Percentiles rank a stretch among this genome's conserved stretches.
Conservation (phyloP, 2,113 vertebrate species). For the Laticauda laticaudata region DNA sequence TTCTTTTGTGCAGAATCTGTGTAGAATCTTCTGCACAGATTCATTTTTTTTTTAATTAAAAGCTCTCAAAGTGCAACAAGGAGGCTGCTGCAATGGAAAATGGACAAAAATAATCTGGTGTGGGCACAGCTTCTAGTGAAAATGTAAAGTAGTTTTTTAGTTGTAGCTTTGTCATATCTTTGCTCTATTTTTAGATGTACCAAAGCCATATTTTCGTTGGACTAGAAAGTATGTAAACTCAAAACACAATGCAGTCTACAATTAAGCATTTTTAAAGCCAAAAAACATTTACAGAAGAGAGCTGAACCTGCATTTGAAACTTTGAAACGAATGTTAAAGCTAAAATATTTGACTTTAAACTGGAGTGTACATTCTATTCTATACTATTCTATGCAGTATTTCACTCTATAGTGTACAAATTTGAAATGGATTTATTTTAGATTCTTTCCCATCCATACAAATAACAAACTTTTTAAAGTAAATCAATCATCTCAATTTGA, state of each 20-base stretch:
- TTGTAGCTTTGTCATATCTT: not conserved
- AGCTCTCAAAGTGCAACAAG: not conserved
- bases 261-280: not conserved
- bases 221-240: not conserved
- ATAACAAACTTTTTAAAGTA: not conserved
- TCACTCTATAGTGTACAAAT: not conserved
- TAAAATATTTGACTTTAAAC: not conserved
- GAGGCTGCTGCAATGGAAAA: not conserved
- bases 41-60: not conserved
- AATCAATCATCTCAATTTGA: not conserved
- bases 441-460: not conserved
- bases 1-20: too few relatives aligned
- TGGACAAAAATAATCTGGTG: too few relatives aligned
- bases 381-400: not conserved
- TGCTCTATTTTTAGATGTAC: not conserved
- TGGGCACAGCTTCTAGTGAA: not conserved
- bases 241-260: not conserved
- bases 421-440: not conserved
- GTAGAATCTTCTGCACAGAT: not conserved
- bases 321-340: not conserved
- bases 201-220: not conserved
- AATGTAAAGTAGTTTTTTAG: not conserved
- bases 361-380: not conserved
- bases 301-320: too few relatives aligned
- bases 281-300: not conserved